These are phyloP conservation scores for Limnephilus auricula DNA, from an alignment of 2,888 invertebrate species.

Conservation along the genomic window DNA sequence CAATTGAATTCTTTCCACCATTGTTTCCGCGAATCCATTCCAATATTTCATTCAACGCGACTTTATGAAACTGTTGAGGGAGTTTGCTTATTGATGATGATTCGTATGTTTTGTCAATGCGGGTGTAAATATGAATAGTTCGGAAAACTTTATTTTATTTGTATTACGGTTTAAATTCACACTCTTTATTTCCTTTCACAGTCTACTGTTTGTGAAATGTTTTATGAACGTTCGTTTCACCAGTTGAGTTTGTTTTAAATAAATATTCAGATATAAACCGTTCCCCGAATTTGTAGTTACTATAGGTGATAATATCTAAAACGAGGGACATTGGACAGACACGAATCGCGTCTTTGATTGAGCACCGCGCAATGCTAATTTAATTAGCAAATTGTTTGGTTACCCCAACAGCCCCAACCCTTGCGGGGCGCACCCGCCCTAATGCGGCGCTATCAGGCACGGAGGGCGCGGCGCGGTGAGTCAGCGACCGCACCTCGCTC, in stretches of 20 bases:
- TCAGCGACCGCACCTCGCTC: slow-evolving; percentile 13
- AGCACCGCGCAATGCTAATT: slow-evolving; percentile 31
- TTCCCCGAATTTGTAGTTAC: neutral
- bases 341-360: slow-evolving; percentile 37
- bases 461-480: slow-evolving; percentile 23
- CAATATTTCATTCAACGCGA: neutral
- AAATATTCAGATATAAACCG: neutral
- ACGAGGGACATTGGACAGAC: neutral
- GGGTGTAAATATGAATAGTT: neutral
- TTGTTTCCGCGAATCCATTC: neutral
- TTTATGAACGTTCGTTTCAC: neutral
- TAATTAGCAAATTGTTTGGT: slow-evolving; percentile 41
- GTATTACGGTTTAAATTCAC: too few relatives aligned
- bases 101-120: neutral
- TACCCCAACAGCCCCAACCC: neutral
- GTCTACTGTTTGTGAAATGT: too few relatives aligned
- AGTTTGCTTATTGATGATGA: neutral
- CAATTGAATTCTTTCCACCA: neutral
- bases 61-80: neutral
- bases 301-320: neutral
- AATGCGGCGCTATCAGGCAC: slow-evolving; percentile 21
- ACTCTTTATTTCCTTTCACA: too few relatives aligned
- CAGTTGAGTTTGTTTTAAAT: neutral
- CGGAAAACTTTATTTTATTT: too few relatives aligned
- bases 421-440: slow-evolving; percentile 17